A percentile compares a stretch with the other conserved stretches of the same genome.
Evolutionary conservation across 2,888 invertebrate species (phyloP).

Genomic region (Epinotia demarniana): DNA sequence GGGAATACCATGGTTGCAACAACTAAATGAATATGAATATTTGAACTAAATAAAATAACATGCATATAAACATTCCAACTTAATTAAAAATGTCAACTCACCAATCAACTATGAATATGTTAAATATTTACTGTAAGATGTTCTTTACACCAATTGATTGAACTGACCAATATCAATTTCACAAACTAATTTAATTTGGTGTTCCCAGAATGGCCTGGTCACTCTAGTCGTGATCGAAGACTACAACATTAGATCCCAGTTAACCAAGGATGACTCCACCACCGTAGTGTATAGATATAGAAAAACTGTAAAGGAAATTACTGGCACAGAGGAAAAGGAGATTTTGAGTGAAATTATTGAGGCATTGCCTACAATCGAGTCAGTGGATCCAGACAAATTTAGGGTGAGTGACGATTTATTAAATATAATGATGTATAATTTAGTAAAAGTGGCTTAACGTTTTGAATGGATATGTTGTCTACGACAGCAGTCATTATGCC

Average conservation of each 20-base stretch:
- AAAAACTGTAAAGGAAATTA: slow-evolving; percentile 59
- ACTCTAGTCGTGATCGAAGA: slow-evolving; percentile 66
- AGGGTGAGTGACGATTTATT: slow-evolving; percentile 60
- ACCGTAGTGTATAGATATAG: slow-evolving; percentile 68
- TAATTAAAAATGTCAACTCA: no score
- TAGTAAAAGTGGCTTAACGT: no score
- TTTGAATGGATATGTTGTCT: no score
- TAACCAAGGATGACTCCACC: slow-evolving; percentile 61
- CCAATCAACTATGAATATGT: no score
- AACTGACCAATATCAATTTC: neutral
- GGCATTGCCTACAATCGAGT: slow-evolving; percentile 63
- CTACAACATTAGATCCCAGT: slow-evolving; percentile 60
- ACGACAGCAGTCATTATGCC: no score
- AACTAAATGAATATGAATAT: no score
- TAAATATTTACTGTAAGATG: neutral
- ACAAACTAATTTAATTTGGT: neutral
- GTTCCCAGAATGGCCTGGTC: slow-evolving; percentile 66
- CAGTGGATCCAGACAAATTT: slow-evolving; percentile 64
- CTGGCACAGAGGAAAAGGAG: slow-evolving; percentile 65
- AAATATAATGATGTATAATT: neutral
- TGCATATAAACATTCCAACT: no score
- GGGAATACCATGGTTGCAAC: no score
- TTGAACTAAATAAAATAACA: no score
- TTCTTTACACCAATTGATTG: neutral
- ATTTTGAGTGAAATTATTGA: slow-evolving; percentile 65